A percentile compares a stretch with the other conserved stretches of the same genome.
Evolutionary conservation across 2,113 vertebrate species (phyloP).

Genomic region (Oreochromis spilurus): DNA sequence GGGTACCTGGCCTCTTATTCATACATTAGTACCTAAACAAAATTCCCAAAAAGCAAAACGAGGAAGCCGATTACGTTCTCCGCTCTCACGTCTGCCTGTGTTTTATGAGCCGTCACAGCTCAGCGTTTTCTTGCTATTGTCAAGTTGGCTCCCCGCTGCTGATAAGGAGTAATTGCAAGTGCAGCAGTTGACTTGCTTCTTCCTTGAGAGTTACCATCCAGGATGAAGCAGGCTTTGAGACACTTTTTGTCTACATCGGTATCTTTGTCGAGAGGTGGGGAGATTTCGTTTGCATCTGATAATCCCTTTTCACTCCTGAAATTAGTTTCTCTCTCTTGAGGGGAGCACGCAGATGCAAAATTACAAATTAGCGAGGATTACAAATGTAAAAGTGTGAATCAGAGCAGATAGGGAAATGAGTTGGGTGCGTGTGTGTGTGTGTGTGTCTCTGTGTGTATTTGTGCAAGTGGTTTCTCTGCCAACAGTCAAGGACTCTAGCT

Average conservation of each 20-base stretch:
- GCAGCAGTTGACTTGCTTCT: slow-evolving; percentile 42
- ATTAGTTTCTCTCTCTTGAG: slow-evolving; percentile 61
- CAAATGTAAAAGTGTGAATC: slow-evolving; percentile 59
- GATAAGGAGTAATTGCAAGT: slow-evolving; percentile 69
- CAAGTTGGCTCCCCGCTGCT: slow-evolving; percentile 16
- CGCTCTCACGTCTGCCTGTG: slow-evolving; percentile 20
- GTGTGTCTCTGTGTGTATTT: background rate
- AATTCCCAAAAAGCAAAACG: slow-evolving; percentile 6
- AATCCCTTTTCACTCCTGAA: slow-evolving; percentile 59
- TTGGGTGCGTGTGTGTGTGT: background rate
- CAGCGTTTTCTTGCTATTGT: slow-evolving; percentile 56
- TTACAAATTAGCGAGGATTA: slow-evolving; percentile 60
- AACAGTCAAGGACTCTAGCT: slow-evolving; percentile 22
- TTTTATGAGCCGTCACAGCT: slow-evolving; percentile 29
- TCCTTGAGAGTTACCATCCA: slow-evolving; percentile 52
- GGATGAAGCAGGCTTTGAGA: slow-evolving; percentile 38
- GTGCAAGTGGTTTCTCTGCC: slow-evolving; percentile 15
- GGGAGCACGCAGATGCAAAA: slow-evolving; percentile 38
- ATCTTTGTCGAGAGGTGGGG: slow-evolving; percentile 63
- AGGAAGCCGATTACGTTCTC: slow-evolving; percentile 32
- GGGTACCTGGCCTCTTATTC: background rate
- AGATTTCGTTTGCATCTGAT: slow-evolving; percentile 58
- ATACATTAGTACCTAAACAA: slow-evolving; percentile 22
- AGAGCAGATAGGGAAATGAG: slow-evolving; percentile 48
- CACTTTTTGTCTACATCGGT: slow-evolving; percentile 58